A percentile compares a stretch with the other conserved stretches of the same genome.
These are phyloP conservation scores for Hemibagrus wyckioides DNA, from an alignment of 2,113 vertebrate species.

Conservation along the genomic window DNA sequence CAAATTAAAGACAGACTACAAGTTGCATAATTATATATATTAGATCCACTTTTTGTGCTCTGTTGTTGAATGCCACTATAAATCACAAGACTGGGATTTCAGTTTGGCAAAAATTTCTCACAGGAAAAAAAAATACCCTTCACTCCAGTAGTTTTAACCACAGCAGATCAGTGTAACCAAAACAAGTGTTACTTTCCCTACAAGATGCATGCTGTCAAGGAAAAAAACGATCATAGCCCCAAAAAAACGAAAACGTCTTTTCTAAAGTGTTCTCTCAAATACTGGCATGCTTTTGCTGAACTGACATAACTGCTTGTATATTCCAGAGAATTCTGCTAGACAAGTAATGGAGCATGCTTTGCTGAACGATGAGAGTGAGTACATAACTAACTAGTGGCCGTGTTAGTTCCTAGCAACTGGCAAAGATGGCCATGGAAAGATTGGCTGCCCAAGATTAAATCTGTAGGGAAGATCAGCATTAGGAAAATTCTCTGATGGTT, in stretches of 20 bases:
- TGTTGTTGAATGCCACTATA: neutral
- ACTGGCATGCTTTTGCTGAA: constrained; percentile 37
- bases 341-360: constrained; percentile 93
- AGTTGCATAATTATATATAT: neutral
- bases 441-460: neutral
- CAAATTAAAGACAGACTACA: neutral
- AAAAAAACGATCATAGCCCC: neutral
- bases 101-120: neutral
- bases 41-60: neutral
- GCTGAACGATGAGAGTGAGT: constrained; percentile 96
- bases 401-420: constrained; percentile 2
- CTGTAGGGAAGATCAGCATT: neutral
- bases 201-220: neutral
- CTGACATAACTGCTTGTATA: constrained; percentile 55
- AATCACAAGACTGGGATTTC: neutral
- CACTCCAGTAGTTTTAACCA: constrained; percentile 1
- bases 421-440: constrained; percentile 19
- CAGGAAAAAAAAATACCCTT: neutral
- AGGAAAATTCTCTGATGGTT: neutral
- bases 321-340: constrained; percentile 77
- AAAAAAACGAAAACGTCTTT: constrained; percentile 24
- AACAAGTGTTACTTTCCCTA: neutral
- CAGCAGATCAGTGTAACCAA: neutral
- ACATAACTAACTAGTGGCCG: constrained; percentile 53
- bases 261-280: constrained; percentile 28